Percentiles rank a stretch among this genome's conserved stretches.
Conservation (phyloP, 2,888 invertebrate genomes). For the Drosophila anomelani region DNA sequence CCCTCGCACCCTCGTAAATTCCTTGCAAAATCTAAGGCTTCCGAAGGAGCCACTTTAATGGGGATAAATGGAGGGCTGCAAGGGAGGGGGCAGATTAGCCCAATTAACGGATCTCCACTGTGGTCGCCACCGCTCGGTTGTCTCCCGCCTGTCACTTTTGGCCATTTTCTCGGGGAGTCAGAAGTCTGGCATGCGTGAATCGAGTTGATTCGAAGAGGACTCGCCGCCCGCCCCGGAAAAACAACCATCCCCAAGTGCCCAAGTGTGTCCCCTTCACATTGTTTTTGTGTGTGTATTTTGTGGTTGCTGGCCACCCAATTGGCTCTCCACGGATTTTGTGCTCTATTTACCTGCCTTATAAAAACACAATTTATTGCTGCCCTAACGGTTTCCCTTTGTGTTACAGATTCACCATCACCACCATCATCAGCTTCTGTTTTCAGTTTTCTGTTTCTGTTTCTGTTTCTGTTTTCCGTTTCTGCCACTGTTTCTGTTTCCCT, state of each 20-base stretch:
- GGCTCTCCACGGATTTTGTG: slow-evolving; percentile 74
- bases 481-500: slow-evolving; percentile 47
- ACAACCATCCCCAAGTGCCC: slow-evolving; percentile 10
- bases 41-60: slow-evolving; percentile 8
- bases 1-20: neutral
- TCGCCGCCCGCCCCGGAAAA: neutral
- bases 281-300: slow-evolving; percentile 56
- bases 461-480: slow-evolving; percentile 55
- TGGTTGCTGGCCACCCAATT: slow-evolving; percentile 67
- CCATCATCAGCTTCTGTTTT: slow-evolving; percentile 26
- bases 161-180: slow-evolving; percentile 21
- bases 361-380: slow-evolving; percentile 78
- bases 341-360: slow-evolving; percentile 78
- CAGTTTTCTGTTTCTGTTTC: slow-evolving; percentile 39
- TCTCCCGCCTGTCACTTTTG: slow-evolving; percentile 43
- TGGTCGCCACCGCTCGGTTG: slow-evolving; percentile 19
- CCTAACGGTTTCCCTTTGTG: slow-evolving; percentile 66
- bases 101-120: slow-evolving; percentile 34
- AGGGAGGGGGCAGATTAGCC: slow-evolving; percentile 8
- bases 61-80: neutral
- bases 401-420: slow-evolving; percentile 35
- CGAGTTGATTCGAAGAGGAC: slow-evolving; percentile 20
- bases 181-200: slow-evolving; percentile 44
- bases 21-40: slow-evolving; percentile 1
- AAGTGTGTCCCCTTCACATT: slow-evolving; percentile 14